Conservation (phyloP, 2,888 invertebrate species). For the Yponomeuta cagnagella region DNA sequence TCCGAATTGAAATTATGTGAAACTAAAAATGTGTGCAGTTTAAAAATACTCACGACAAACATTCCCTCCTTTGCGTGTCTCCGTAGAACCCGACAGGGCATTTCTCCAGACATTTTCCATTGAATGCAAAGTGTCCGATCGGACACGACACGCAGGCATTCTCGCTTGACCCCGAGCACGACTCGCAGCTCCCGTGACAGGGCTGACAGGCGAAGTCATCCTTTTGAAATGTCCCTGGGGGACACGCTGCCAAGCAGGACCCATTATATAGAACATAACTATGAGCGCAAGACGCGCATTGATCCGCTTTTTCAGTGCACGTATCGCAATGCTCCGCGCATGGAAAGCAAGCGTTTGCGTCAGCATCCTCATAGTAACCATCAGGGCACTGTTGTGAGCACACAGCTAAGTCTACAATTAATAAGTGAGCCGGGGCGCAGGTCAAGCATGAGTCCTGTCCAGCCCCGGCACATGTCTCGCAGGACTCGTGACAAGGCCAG, state of each 20-base stretch:
- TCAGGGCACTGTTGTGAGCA: conserved; percentile 92
- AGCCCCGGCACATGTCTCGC: conserved; percentile 91
- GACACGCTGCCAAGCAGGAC: conserved; percentile 90
- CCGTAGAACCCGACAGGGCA: conserved; percentile 85
- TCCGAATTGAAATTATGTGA: no score
- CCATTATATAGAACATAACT: conserved; percentile 89
- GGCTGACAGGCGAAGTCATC: conserved; percentile 89
- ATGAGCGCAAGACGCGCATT: conserved; percentile 91
- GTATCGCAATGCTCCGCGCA: conserved; percentile 92
- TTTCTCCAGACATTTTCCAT: conserved; percentile 82
- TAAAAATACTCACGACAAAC: conserved; percentile 73
- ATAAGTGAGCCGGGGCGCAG: conserved; percentile 88
- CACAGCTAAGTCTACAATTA: conserved; percentile 88
- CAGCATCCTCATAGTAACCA: conserved; percentile 88
- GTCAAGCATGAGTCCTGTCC: conserved; percentile 90
- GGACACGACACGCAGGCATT: conserved; percentile 88
- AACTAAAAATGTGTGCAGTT: no score
- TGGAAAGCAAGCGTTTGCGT: conserved; percentile 87
- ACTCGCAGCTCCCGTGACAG: conserved; percentile 87
- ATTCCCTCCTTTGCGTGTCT: conserved; percentile 85
- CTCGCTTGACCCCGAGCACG: conserved; percentile 86
- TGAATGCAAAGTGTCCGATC: conserved; percentile 81
- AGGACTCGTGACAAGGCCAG: conserved; percentile 92
- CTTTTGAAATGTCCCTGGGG: conserved; percentile 87
- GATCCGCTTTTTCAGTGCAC: conserved; percentile 88